Evolutionary conservation across 2,888 invertebrate genomes (phyloP).

Genomic region (Orthosia incerta): DNA sequence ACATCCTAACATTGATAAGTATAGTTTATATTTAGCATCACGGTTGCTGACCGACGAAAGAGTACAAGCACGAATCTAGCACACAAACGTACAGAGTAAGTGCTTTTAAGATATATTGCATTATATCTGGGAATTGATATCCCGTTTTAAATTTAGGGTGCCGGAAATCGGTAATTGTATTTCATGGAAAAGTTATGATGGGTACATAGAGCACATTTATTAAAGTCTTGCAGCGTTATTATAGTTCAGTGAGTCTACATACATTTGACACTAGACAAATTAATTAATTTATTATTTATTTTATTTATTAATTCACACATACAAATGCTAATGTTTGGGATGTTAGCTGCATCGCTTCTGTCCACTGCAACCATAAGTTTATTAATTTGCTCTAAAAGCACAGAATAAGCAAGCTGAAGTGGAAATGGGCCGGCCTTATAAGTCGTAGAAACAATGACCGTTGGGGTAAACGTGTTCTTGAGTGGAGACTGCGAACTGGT

Average conservation of each 20-base stretch:
- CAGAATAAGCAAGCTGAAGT: no score
- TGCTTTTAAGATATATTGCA: slow-evolving; percentile 44
- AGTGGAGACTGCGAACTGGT: no score
- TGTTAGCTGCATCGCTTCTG: not conserved
- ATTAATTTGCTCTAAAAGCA: not conserved
- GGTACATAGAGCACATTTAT: not conserved
- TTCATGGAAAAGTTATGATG: slow-evolving; percentile 7
- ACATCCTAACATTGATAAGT: slow-evolving; percentile 51
- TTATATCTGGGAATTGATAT: slow-evolving; percentile 38
- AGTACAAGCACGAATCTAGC: slow-evolving; percentile 62
- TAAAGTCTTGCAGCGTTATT: not conserved
- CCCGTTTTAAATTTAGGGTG: slow-evolving; percentile 1
- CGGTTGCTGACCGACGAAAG: slow-evolving; percentile 42
- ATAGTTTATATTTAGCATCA: slow-evolving; percentile 49
- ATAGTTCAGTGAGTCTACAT: not conserved
- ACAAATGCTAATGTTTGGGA: not conserved
- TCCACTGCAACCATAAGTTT: no score
- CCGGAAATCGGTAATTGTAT: slow-evolving; percentile 9
- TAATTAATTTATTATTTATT: no score
- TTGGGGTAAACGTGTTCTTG: no score
- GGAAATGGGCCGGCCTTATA: no score
- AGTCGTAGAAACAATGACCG: no score
- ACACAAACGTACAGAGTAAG: slow-evolving; percentile 47
- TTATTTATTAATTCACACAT: no score
- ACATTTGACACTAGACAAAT: not conserved